Evolutionary conservation across 1,140 invertebrate genomes (phyloP), one percentile per base, ranked within the genome.

Genomic region (Heliconius nattereri): DNA sequence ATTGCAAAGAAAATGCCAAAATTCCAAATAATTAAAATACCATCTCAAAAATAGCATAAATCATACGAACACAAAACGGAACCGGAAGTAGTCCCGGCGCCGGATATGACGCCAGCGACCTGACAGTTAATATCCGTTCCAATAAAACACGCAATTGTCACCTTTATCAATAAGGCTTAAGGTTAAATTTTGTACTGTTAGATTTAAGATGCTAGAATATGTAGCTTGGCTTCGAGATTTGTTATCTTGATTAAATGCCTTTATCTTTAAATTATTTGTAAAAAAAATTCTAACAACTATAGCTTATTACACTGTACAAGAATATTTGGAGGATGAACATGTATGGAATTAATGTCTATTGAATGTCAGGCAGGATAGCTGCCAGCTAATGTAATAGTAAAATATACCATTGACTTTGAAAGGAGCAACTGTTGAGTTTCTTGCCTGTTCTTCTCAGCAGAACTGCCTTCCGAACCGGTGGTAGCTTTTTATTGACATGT

Each of bases 71-170:
- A 71, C 45, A 37, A 77, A 71, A 35, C 57, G 75, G 75, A 77
- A 71, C 19, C 37, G 75, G 75, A 77, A 77, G 75, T 77, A 77
- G 75, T 77, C 75, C 32, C 54, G 75, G 23, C 66, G 7, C 60
- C 75, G 76, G 76, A 78, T 78, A 78, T 78, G 76, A 78, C 40
- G 76, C 71, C 71, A 78, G 76, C 40, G 76, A 78, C 45, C 71
- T 78, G 76, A 73, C 76, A 73, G 76, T 72, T 78, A 72, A 78
- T 78, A 78, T 78, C 76, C 76, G 76, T 73, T 76, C 20, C 40
- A 20, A 35, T 35, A 37, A 72, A 37, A 72, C 71, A 72, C 16
- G 23, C 71, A 19, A 72, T 37, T 72, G 35, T 40, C 29, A 72
- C 71, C 71, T 72, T 72, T 72, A 72, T 37, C 20, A n/a, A 72